These are phyloP conservation scores for Blastobasis lacticolella DNA, from an alignment of 2,888 invertebrate species.

Conservation along the genomic window DNA sequence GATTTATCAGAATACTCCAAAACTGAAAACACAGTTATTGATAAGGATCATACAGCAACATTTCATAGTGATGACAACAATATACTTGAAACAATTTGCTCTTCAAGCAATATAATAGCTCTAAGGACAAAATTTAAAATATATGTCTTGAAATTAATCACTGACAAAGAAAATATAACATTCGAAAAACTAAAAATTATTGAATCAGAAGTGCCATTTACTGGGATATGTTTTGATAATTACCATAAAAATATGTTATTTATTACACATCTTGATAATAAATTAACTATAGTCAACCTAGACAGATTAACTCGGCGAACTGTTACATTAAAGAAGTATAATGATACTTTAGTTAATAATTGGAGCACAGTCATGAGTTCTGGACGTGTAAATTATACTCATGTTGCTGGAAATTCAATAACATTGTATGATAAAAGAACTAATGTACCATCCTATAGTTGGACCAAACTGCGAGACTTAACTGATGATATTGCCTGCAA, in stretches of 20 bases:
- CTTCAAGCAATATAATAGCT: constrained; percentile 40
- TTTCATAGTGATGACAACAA: constrained; percentile 39
- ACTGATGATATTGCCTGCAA: constrained; percentile 45
- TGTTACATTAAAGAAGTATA: constrained; percentile 35
- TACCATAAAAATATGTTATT: constrained; percentile 54
- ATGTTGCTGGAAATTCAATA: constrained; percentile 38
- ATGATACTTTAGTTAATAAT: constrained; percentile 37
- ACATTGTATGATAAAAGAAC: constrained; percentile 57
- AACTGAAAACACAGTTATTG: constrained; percentile 28
- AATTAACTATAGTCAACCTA: constrained; percentile 50
- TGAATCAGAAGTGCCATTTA: constrained; percentile 46
- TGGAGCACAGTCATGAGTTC: constrained; percentile 54
- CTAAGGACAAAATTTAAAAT: constrained; percentile 51
- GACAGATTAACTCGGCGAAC: constrained; percentile 46
- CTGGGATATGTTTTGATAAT: constrained; percentile 54
- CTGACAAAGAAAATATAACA: constrained; percentile 21
- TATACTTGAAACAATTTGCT: constrained; percentile 54
- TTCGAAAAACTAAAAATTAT: constrained; percentile 44
- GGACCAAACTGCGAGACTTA: constrained; percentile 33
- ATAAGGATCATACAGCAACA: constrained; percentile 23
- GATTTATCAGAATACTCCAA: constrained; percentile 45
- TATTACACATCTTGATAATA: constrained; percentile 41
- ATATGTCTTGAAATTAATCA: constrained; percentile 40
- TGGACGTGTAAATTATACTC: constrained; percentile 42
- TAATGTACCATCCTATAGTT: constrained; percentile 31